Evolutionary conservation across 2,888 invertebrate species (phyloP), one percentile per base, ranked within the genome.

Genomic region (Zootermopsis nevadensis): DNA sequence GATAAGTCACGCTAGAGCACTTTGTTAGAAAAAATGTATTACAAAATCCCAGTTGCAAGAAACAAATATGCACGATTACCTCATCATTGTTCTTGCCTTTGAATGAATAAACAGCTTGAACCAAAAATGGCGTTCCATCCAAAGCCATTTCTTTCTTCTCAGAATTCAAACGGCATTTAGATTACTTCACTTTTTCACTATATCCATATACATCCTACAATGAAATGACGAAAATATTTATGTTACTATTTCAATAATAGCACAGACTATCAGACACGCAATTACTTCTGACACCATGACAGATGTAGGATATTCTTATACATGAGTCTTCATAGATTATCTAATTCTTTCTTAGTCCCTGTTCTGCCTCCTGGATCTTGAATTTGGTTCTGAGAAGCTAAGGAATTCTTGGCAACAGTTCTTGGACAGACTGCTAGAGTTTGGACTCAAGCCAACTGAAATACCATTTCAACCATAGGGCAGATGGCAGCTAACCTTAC

Each of bases 1-100:
- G 19, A 19, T 48, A 19, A 38, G 38, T 48, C 48, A 19, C 19
- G 48, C 48, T 42, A 42, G 42, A 15, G 42, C 15, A 42, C 42
- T 42, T 12, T 42, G 15, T 42, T 42, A 42, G 42, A 42, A 42
- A 42, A 42, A 1, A 7, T 42, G 42, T 15, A 42, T 15, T 12
- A 42, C 42, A 42, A 12, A 42, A 1, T n/a, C 10, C 6, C 27
- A 60, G 8, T 7, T 0, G n/a, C n/a, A 60, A 60, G 6, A 60
- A n/a, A n/a, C 15, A 48, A 2, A 0, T 27, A 60, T 60, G n/a
- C 2, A 60, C 3, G n/a, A 90, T 88, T 89, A 95, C 95, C 93
- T 99, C 99, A 91, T 99, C 99, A 91, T 99, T 99, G 89, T 99
- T 99, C 89, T 95, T 95, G 86, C 98, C 98, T 91, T 96, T 97